Evolutionary conservation across 1,140 invertebrate genomes (phyloP), one percentile per base, ranked within the genome.

Genomic region (Drosophila nigromelanica): DNA sequence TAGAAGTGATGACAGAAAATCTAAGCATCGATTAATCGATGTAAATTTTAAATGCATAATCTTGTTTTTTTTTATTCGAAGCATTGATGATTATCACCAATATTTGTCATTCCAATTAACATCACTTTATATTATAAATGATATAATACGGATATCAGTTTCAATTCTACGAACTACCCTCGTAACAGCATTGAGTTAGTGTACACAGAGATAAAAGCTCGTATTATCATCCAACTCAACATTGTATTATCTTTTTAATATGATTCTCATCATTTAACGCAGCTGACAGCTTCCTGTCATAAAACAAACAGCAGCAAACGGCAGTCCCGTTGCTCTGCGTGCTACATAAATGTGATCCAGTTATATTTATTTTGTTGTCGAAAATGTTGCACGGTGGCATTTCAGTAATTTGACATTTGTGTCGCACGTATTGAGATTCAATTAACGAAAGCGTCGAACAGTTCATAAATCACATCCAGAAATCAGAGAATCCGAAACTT

Each of bases 221-320:
- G 14, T 64, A 52, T 80, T 61, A 52, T 40, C 51, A 61, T 11
- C 5, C 52, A 33, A 70, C 67, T 78, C 40, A 27, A 39, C 55
- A 33, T 54, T 15, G 21, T 61, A 62, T 87, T 78, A 87, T 87
- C 82, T 79, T 78, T 82, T 87, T 87, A 87, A 89, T 39, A 59
- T 52, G 61, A 55, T 62, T 78, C 58, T 39, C 67, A 45, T 61
- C 4, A 47, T 27, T 63, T 30, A 24, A 69, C 50, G 52, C 68
- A 70, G 62, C 63, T 81, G 81, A 80, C 81, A 80, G 82, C 71
- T 86, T 86, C 74, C 81, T 78, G 75, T 79, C 79, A 87, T 86
- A 78, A 81, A 86, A 45, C 69, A 18, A 86, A 76, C 67, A 47
- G 78, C 59, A 81, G 78, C 2, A 18, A 47, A 74, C 59, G 78